Evolutionary conservation across 2,888 invertebrate species (phyloP), one percentile per base, ranked within the genome.

Genomic region (Macrosoma leucophasiata): DNA sequence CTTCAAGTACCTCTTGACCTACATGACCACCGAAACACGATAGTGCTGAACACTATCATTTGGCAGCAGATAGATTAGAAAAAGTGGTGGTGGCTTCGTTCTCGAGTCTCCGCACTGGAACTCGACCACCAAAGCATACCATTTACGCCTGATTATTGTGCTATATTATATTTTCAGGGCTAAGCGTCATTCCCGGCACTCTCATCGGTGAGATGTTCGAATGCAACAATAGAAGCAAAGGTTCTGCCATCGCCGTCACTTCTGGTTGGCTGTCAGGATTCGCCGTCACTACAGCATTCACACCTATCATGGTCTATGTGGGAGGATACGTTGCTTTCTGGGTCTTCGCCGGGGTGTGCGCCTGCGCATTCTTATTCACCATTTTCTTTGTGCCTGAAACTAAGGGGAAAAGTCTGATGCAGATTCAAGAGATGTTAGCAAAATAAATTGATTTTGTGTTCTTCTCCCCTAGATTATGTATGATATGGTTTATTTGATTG

Each of bases 361-460:
- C 49, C 0, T 6, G 86, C 0, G 85, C 88, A 0, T 87, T 88
- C 40, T 62, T 90, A 28, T 94, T 93, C 59, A 87, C 89, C 0
- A 58, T 87, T 4, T 78, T 88, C 23, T 72, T 87, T 25, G 84
- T 95, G 1, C 92, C 94, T 12, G 94, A 94, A 70, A 94, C 94
- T 0, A 93, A 91, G 62, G 93, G 93, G 1, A 89, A 90, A 60
- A 89, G 89, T 34, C 76, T 93, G 29, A 87, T 90, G 49, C 87
- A 94, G 65, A 94, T 94, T 50, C 90, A 91, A 61, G 82, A 87
- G 41, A 85, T 86, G 47, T 69, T 90, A 23, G 43, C 19, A 33
- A 46, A 46, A 48, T 42, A 21, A 47, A 12, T 30, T 7, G 5
- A 6, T n/a, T n/a, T n/a, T n/a, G n/a, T n/a, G n/a, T n/a, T n/a